These are phyloP conservation scores for Hydropsyche betteni DNA, from an alignment of 2,888 invertebrate species.

Conservation along the genomic window DNA sequence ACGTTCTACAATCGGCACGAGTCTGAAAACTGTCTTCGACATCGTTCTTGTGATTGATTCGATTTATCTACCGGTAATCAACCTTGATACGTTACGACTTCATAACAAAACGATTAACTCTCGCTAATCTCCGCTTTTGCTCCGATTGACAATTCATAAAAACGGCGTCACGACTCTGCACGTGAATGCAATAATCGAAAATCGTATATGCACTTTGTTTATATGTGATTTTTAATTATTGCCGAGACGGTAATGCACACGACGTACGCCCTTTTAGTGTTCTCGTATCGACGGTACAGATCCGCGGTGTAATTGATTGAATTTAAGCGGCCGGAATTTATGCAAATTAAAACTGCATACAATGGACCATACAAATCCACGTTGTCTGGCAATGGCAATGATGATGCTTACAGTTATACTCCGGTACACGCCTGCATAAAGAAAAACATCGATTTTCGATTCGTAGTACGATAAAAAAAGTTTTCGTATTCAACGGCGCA, in stretches of 20 bases:
- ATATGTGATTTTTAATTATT: constrained; percentile 16
- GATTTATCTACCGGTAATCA: neutral
- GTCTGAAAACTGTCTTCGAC: too few species aligned
- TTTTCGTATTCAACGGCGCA: too few species aligned
- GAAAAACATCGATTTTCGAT: neutral
- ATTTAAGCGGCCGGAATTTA: constrained; percentile 19
- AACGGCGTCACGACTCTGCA: constrained; percentile 2
- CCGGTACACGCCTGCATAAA: constrained; percentile 3
- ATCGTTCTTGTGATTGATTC: too few species aligned
- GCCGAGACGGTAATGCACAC: constrained; percentile 12
- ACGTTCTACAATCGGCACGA: too few species aligned
- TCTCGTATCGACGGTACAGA: constrained; percentile 4
- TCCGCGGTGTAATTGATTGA: constrained; percentile 11
- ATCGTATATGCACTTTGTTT: neutral
- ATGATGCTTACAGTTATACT: constrained; percentile 23
- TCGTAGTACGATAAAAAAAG: constrained; percentile 7
- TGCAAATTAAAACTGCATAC: constrained; percentile 31
- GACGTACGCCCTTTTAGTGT: constrained; percentile 23
- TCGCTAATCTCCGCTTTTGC: constrained; percentile 14
- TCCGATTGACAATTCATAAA: constrained; percentile 21
- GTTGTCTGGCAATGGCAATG: neutral
- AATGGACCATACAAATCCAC: constrained; percentile 12
- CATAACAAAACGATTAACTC: constrained; percentile 11
- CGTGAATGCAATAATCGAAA: neutral
- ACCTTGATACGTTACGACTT: constrained; percentile 28